Conservation (phyloP, 2,113 vertebrate genomes). For the Rhinolophus sinicus region DNA sequence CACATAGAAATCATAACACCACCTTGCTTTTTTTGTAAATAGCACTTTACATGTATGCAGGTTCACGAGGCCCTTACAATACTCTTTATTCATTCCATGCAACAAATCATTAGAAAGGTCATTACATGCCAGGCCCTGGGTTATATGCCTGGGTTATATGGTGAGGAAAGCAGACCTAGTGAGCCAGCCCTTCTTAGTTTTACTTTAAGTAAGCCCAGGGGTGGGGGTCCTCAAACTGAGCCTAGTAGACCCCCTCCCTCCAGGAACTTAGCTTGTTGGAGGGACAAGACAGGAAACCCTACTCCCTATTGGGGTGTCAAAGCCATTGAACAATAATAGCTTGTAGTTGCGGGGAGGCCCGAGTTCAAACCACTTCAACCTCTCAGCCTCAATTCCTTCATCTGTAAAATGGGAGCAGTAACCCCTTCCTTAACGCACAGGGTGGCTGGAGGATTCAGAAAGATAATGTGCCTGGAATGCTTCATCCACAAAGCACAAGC, state of each 20-base stretch:
- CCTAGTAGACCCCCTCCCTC: background rate
- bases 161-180: background rate
- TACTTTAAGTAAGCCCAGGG: background rate
- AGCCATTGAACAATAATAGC: background rate
- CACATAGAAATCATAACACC: background rate
- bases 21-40: background rate
- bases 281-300: background rate
- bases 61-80: too few species aligned
- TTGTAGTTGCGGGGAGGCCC: accelerated
- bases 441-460: background rate
- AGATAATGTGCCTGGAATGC: background rate
- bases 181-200: background rate
- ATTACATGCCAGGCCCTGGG: background rate
- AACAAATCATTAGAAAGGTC: background rate
- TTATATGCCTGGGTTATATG: background rate
- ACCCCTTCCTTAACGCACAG: background rate
- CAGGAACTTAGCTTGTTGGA: background rate
- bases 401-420: background rate
- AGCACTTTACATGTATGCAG: too few species aligned
- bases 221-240: background rate
- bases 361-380: background rate
- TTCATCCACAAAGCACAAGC: background rate
- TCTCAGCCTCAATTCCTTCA: background rate
- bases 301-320: background rate
- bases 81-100: background rate